Conservation (phyloP, 2,888 invertebrate species). For the Ptycholaimellus sp. region DNA sequence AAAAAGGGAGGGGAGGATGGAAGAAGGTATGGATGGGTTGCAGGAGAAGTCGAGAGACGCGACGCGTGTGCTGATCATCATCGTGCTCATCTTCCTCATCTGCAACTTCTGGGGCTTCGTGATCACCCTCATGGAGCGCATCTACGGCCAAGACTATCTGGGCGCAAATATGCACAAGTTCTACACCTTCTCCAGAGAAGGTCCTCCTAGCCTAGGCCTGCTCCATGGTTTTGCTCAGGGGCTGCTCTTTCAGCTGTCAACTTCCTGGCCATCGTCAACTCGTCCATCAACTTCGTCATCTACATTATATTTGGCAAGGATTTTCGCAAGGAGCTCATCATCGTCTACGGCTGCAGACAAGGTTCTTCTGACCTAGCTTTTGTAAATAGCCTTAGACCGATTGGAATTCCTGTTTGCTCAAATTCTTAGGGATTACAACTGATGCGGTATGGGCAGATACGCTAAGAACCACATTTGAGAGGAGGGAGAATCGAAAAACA, state of each 20-base stretch:
- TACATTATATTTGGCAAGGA: constrained; percentile 94
- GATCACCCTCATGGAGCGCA: constrained; percentile 15
- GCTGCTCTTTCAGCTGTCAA: constrained; percentile 51
- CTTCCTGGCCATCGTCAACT: constrained; percentile 78
- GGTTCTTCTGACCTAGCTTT: too few species aligned
- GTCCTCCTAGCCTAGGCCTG: too few species aligned
- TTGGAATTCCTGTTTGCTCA: too few species aligned
- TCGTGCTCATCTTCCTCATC: constrained; percentile 19
- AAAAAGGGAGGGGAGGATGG: not conserved
- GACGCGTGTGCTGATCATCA: constrained; percentile 16
- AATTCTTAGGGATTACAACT: too few species aligned
- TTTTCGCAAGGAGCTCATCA: constrained; percentile 17
- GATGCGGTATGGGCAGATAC: too few species aligned
- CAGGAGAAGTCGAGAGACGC: constrained; percentile 19
- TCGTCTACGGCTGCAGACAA: constrained; percentile 19
- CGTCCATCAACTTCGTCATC: constrained; percentile 86
- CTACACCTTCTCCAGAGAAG: constrained; percentile 19
- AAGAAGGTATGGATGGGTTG: constrained; percentile 8
- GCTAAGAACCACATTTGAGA: too few species aligned
- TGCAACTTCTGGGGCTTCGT: constrained; percentile 23
- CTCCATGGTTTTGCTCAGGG: too few species aligned
- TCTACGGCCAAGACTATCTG: constrained; percentile 12
- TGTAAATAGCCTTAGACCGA: too few species aligned
- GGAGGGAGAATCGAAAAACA: too few species aligned
- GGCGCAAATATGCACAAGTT: constrained; percentile 12